Conservation (phyloP, 53 echinoderm and acorn worm species). For the Actinopyga echinites region DNA sequence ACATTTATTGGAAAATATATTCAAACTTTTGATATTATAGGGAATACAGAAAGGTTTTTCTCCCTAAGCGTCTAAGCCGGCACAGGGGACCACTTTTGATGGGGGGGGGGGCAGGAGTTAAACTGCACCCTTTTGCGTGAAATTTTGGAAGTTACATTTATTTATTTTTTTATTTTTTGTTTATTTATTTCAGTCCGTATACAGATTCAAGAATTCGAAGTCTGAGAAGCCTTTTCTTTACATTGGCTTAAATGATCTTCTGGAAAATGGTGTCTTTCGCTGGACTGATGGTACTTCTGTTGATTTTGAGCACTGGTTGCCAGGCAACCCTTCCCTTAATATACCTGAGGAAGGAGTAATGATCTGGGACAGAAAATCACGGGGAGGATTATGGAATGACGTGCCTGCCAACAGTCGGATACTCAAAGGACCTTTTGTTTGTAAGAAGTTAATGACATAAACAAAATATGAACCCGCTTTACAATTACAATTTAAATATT, state of each 20-base stretch:
- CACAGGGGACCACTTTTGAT: no score
- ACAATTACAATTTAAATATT: no score
- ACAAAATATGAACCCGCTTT: no score
- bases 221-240: constrained; percentile 27
- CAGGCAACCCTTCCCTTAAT: constrained; percentile 18
- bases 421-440: constrained; percentile 10
- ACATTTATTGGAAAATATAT: no score
- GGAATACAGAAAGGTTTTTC: no score
- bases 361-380: constrained; percentile 18
- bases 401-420: constrained; percentile 13
- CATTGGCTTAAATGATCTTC: constrained; percentile 27
- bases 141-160: no score
- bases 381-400: constrained; percentile 24
- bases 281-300: constrained; percentile 23
- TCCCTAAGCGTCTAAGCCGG: no score
- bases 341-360: constrained; percentile 20
- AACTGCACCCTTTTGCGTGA: no score
- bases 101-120: no score
- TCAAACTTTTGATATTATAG: no score
- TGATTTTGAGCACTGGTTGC: constrained; percentile 18
- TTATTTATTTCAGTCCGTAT: not conserved
- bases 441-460: not conserved
- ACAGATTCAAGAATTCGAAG: not conserved
- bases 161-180: no score
- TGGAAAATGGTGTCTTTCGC: not conserved